These are phyloP conservation scores for Oreotragus oreotragus DNA, from an alignment of 2,113 vertebrate genomes.

Conservation along the genomic window DNA sequence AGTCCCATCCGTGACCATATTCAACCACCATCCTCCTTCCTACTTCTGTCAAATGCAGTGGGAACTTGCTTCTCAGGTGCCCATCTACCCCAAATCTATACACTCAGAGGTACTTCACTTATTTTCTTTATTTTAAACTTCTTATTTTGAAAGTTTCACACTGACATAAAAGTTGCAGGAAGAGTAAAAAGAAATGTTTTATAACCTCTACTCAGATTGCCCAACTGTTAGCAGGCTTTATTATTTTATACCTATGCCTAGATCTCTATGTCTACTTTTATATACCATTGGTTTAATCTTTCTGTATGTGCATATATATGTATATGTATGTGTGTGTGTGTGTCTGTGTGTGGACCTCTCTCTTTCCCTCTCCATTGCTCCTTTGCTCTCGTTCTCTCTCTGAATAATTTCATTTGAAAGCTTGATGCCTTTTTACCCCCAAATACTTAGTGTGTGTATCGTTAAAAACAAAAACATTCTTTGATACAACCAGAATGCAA, in stretches of 20 bases:
- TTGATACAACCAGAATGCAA: not conserved
- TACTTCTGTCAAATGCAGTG: not conserved
- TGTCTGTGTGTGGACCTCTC: not conserved
- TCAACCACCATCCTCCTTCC: not conserved
- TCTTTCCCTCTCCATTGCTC: not conserved
- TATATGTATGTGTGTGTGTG: not conserved
- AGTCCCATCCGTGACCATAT: not conserved
- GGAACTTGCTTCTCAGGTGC: not conserved
- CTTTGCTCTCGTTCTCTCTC: not conserved
- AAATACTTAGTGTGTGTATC: not conserved
- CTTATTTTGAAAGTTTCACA: not conserved
- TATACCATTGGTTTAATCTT: not conserved
- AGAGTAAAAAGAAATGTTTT: not conserved
- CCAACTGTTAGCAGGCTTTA: not conserved
- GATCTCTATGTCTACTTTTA: not conserved
- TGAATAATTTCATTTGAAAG: not conserved
- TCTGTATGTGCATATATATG: not conserved
- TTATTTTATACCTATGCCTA: not conserved
- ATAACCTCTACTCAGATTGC: not conserved
- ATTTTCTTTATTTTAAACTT: not conserved
- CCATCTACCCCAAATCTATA: not conserved
- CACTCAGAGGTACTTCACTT: not conserved
- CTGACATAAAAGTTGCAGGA: not conserved
- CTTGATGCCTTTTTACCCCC: not conserved
- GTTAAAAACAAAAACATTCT: not conserved